Percentiles rank a stretch among this genome's conserved stretches.
These are phyloP conservation scores for Platycnemis pennipes DNA, from an alignment of 2,888 invertebrate genomes.

Conservation along the genomic window DNA sequence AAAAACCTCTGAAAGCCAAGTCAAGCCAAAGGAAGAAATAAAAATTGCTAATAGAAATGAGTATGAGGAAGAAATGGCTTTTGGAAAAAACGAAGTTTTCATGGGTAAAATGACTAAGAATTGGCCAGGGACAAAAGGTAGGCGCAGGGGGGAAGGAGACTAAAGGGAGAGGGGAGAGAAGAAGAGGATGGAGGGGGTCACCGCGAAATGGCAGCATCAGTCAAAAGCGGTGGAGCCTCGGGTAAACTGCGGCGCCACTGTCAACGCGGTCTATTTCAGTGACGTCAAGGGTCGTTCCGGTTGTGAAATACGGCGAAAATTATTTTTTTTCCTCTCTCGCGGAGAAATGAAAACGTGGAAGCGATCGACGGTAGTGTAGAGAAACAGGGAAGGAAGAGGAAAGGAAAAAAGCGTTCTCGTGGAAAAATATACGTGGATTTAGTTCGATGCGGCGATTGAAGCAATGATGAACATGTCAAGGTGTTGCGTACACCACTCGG, in stretches of 20 bases:
- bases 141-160: background rate
- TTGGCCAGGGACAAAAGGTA: background rate
- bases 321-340: background rate
- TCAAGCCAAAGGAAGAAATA: background rate
- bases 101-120: background rate
- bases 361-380: background rate
- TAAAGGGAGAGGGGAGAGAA: background rate
- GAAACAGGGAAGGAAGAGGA: background rate
- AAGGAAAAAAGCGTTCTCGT: background rate
- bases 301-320: slow-evolving; percentile 37
- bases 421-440: background rate
- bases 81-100: background rate
- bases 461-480: background rate
- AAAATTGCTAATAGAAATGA: background rate
- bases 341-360: background rate
- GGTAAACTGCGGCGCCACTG: slow-evolving; percentile 41
- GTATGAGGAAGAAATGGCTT: background rate
- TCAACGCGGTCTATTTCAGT: slow-evolving; percentile 48
- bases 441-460: background rate
- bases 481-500: background rate
- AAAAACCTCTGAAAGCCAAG: background rate
- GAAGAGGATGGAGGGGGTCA: background rate
- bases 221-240: slow-evolving; percentile 46
- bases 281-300: background rate
- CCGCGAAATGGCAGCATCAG: slow-evolving; percentile 44